Evolutionary conservation across 2,888 invertebrate genomes (phyloP).

Genomic region (Acanthococcus lagerstroemiae): DNA sequence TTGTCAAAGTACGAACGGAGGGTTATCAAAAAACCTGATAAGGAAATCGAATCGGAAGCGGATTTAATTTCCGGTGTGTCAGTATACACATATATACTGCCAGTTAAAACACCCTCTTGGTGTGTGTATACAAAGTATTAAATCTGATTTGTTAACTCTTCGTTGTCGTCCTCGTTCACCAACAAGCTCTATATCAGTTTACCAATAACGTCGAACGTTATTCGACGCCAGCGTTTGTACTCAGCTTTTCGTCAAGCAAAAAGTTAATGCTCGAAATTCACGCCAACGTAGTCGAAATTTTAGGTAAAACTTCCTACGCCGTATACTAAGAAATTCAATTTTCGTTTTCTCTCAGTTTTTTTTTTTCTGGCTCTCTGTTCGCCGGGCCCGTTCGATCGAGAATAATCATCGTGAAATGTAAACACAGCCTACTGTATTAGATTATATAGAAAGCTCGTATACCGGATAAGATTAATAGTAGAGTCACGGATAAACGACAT

Average conservation of each 20-base stretch:
- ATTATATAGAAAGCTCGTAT: too few species aligned
- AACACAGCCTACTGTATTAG: neutral
- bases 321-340: neutral
- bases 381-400: too few species aligned
- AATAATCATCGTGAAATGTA: neutral
- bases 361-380: neutral
- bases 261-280: too few species aligned
- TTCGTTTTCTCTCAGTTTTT: neutral
- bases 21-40: slow-evolving; percentile 3
- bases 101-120: slow-evolving; percentile 10
- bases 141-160: slow-evolving; percentile 23
- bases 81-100: neutral
- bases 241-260: too few species aligned
- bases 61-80: slow-evolving; percentile 24
- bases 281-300: too few species aligned
- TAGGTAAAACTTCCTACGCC: too few species aligned
- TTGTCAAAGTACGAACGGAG: too few species aligned
- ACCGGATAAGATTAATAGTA: slow-evolving; percentile 25
- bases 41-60: slow-evolving; percentile 22
- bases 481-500: slow-evolving; percentile 13
- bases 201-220: slow-evolving; percentile 14
- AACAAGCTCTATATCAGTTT: slow-evolving; percentile 11
- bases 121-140: slow-evolving; percentile 23
- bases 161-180: neutral
- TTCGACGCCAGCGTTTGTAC: too few species aligned